Conservation (phyloP, 2,888 invertebrate genomes). For the Eristalis tenax region DNA sequence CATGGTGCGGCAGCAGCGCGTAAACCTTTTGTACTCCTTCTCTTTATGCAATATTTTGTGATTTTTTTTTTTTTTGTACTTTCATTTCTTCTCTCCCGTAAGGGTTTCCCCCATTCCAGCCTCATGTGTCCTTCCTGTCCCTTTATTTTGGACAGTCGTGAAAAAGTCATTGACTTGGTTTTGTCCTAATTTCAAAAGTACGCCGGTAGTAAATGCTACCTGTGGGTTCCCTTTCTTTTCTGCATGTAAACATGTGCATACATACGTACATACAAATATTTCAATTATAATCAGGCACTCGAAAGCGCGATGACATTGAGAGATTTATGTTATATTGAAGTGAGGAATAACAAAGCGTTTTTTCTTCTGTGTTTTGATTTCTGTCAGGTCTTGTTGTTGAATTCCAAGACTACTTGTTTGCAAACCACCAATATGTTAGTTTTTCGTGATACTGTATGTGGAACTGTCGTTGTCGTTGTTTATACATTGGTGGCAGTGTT, state of each 20-base stretch:
- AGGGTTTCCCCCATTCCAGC: constrained; percentile 32
- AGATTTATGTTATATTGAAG: constrained; percentile 47
- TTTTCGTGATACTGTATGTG: too few relatives aligned
- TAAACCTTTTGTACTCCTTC: constrained; percentile 65
- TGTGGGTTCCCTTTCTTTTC: constrained; percentile 33
- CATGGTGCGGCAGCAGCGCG: constrained; percentile 42
- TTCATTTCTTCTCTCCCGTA: neutral
- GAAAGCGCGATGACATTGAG: constrained; percentile 7
- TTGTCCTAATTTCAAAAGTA: constrained; percentile 66
- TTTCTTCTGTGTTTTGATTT: neutral
- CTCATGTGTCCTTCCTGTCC: constrained; percentile 28
- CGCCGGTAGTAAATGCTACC: constrained; percentile 42
- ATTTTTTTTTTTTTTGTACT: constrained; percentile 25
- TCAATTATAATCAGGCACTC: constrained; percentile 48
- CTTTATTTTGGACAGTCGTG: constrained; percentile 64
- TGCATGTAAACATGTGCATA: constrained; percentile 18
- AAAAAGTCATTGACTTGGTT: constrained; percentile 67
- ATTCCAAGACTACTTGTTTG: neutral
- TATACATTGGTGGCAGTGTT: too few relatives aligned
- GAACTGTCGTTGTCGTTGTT: too few relatives aligned
- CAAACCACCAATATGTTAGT: too few relatives aligned
- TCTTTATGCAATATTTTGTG: constrained; percentile 23
- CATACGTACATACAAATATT: too few relatives aligned
- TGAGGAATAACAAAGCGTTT: neutral
- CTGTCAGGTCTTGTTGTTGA: neutral